Conservation (phyloP, 2,888 invertebrate species). For the Idaea straminata region DNA sequence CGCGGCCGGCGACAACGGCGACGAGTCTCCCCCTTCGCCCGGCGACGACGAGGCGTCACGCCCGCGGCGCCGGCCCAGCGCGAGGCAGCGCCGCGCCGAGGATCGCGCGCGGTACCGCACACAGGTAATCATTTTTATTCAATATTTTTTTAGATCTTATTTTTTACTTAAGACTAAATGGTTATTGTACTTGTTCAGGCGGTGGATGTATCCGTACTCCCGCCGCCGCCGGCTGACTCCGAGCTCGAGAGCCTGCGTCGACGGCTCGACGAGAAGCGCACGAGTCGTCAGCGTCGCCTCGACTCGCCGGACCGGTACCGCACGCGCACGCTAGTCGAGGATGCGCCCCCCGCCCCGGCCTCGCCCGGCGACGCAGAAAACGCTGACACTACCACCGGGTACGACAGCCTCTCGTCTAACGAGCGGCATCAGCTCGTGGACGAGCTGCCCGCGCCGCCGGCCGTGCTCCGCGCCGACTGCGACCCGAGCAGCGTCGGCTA, state of each 20-base stretch:
- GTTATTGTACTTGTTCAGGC: constrained; percentile 31
- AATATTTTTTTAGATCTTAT: no score
- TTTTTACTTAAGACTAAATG: no score
- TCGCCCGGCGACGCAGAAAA: constrained; percentile 70
- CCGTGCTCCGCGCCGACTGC: constrained; percentile 39
- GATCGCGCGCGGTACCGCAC: constrained; percentile 86
- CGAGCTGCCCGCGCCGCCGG: constrained; percentile 32
- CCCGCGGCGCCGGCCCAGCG: constrained; percentile 58
- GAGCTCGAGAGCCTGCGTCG: constrained; percentile 64
- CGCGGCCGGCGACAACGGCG: constrained; percentile 48
- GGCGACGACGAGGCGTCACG: background rate
- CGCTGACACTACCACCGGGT: constrained; percentile 72
- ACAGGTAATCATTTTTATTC: constrained; percentile 45
- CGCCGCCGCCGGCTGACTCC: constrained; percentile 46
- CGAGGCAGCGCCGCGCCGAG: constrained; percentile 83
- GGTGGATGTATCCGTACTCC: constrained; percentile 59
- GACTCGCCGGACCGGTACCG: constrained; percentile 87
- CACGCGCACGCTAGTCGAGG: constrained; percentile 84
- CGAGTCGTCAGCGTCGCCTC: constrained; percentile 78
- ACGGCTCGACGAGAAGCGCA: constrained; percentile 67
- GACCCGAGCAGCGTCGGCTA: constrained; percentile 70
- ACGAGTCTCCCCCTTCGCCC: background rate
- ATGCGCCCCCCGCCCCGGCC: constrained; percentile 73
- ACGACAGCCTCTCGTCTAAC: constrained; percentile 70
- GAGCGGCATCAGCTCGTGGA: constrained; percentile 64